Evolutionary conservation across 2,797 vertebrate species (phyloP), one percentile per base, ranked within the genome.

Genomic region (Oryzias dopingdopingensis): DNA sequence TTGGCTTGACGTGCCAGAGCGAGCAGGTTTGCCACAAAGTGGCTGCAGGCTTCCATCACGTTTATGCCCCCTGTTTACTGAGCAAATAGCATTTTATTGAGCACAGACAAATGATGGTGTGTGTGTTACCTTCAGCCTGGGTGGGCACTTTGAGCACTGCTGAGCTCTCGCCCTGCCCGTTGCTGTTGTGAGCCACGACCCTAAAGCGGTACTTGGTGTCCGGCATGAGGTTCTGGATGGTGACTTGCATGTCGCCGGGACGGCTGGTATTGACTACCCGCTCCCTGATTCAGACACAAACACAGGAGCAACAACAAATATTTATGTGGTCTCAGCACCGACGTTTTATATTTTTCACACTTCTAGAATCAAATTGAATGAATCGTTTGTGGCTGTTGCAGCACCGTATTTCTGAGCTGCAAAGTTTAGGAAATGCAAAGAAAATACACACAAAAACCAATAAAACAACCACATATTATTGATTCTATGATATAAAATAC

Each of bases 171-270:
- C 97, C 97, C 0, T 88, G 88, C 45, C 97, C 96, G 4, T 98
- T 93, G 74, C 82, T 90, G 82, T 96, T 98, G 74, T 95, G 96
- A 26, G 94, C 95, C 76, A 93, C 90, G 2, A 99, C 97, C 60
- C 94, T 91, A 67, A 99, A 98, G 77, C 89, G 81, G 59, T 99
- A 95, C 69, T 96, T 95, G 16, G 94, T 94, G 62, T 97, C 97
- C 23, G 97, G 97, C 93, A 96, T 94, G 57, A 99, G 93, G 82
- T 94, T 96, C 77, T 96, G 95, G 84, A 99, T 94, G 73, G 92
- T 96, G 77, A 98, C 96, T 72, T 98, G 96, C 46, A 95, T 94
- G 86, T 98, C 96, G 32, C 95, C 96, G 1, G 95, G 91, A 41
- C 84, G 93, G 76, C 92, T 98, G 32, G 95, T 96, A 42, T 98